A percentile compares a stretch with the other conserved stretches of the same genome.
These are phyloP conservation scores for Eucriotettix oculatus DNA, from an alignment of 2,888 invertebrate genomes.

Conservation along the genomic window DNA sequence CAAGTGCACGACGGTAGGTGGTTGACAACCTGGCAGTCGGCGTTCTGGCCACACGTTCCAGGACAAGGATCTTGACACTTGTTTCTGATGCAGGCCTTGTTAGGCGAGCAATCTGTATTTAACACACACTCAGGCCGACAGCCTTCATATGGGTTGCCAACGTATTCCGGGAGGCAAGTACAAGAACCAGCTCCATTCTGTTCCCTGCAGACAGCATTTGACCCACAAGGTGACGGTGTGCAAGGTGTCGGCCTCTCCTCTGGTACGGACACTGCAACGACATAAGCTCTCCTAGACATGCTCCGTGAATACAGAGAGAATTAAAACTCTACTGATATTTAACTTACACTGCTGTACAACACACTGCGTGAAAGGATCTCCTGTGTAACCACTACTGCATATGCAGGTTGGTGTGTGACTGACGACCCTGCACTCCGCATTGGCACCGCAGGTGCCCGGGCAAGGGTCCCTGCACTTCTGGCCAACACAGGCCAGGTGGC, in stretches of 20 bases:
- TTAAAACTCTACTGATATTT: too few species aligned
- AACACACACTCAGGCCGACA: constrained; percentile 38
- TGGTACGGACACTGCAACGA: constrained; percentile 13
- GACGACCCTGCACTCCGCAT: constrained; percentile 56
- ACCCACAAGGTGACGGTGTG: constrained; percentile 30
- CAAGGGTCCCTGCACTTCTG: constrained; percentile 48
- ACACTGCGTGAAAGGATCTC: constrained; percentile 62
- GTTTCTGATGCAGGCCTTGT: constrained; percentile 35
- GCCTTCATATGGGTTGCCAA: constrained; percentile 39
- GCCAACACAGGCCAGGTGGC: constrained; percentile 51
- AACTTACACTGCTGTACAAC: constrained; percentile 9
- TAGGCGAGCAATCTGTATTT: constrained; percentile 37
- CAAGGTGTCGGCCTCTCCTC: constrained; percentile 38
- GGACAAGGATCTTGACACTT: constrained; percentile 41
- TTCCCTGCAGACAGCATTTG: constrained; percentile 22
- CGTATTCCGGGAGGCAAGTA: constrained; percentile 24
- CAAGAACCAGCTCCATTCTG: constrained; percentile 41
- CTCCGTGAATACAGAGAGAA: too few species aligned
- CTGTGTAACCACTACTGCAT: constrained; percentile 47
- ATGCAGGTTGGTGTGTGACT: constrained; percentile 58
- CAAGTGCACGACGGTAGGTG: constrained; percentile 37
- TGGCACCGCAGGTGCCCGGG: constrained; percentile 48
- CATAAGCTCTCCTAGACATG: too few species aligned
- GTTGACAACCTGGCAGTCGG: constrained; percentile 24
- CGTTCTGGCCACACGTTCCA: constrained; percentile 32